These are phyloP conservation scores for Coregonus sp. DNA, from an alignment of 2,797 vertebrate species.

Conservation along the genomic window DNA sequence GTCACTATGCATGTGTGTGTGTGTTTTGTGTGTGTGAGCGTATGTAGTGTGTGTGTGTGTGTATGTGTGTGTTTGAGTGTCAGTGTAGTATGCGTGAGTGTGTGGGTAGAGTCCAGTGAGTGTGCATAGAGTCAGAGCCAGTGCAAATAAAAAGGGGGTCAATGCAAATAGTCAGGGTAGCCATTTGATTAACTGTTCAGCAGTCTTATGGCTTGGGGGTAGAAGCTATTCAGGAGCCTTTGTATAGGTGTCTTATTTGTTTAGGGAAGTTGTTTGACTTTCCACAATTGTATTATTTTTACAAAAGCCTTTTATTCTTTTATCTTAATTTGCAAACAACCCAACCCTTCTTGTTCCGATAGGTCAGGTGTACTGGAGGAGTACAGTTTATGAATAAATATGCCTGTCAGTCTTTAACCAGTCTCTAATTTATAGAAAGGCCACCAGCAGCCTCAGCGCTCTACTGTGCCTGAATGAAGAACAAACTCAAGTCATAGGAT, in stretches of 20 bases:
- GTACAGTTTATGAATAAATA: neutral
- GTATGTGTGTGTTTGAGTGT: no score
- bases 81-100: no score
- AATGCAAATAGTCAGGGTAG: no score
- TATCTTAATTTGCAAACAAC: conserved; percentile 1
- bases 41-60: no score
- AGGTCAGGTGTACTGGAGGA: neutral
- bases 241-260: neutral
- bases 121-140: no score
- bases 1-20: no score
- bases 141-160: no score
- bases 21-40: no score
- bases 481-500: neutral
- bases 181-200: no score
- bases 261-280: neutral
- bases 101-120: no score
- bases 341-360: neutral
- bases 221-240: no score
- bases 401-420: neutral
- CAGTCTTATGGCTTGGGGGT: no score
- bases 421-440: neutral
- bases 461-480: neutral
- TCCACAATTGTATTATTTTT: neutral
- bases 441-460: neutral
- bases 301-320: neutral